Evolutionary conservation across 1,140 invertebrate genomes (phyloP).

Genomic region (Branchinecta lynchi): DNA sequence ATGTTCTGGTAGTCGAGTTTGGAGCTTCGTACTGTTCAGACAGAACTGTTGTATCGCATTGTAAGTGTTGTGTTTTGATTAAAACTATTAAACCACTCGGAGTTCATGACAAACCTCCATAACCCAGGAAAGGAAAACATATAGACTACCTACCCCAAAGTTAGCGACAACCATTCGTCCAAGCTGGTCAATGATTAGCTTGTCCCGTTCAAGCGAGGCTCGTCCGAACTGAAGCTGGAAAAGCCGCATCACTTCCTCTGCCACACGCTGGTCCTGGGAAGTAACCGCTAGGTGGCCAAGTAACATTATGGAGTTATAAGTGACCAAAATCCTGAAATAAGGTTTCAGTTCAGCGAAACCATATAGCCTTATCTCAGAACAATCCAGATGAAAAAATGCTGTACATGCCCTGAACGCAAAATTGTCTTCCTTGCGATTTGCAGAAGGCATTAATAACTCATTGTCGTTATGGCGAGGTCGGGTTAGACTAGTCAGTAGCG

Average conservation of each 20-base stretch:
- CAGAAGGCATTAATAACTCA: too few species aligned
- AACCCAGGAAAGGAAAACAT: conserved; percentile 17
- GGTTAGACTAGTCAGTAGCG: too few species aligned
- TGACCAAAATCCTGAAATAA: neutral
- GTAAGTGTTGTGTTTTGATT: too few species aligned
- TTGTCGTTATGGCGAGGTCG: too few species aligned
- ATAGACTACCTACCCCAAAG: conserved; percentile 41
- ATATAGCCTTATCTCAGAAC: neutral
- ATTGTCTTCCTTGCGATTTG: too few species aligned
- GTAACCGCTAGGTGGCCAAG: conserved; percentile 91
- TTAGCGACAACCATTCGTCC: conserved; percentile 92
- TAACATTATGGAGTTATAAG: conserved; percentile 92
- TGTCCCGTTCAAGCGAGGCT: conserved; percentile 73
- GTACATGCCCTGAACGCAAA: too few species aligned
- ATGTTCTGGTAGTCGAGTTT: too few species aligned
- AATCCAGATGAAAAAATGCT: too few species aligned
- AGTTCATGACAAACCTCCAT: conserved; percentile 12
- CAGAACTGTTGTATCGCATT: too few species aligned
- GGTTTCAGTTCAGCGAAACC: conserved; percentile 12
- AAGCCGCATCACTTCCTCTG: conserved; percentile 61
- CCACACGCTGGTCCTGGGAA: conserved; percentile 74
- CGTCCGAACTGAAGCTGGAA: conserved; percentile 91
- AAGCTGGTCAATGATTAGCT: conserved; percentile 87
- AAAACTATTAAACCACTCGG: too few species aligned
- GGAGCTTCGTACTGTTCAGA: too few species aligned